A percentile compares a stretch with the other conserved stretches of the same genome.
phyloP scores from a whole-genome alignment of 1,140 invertebrate genomes.

The Drosophila aff. region DNA sequence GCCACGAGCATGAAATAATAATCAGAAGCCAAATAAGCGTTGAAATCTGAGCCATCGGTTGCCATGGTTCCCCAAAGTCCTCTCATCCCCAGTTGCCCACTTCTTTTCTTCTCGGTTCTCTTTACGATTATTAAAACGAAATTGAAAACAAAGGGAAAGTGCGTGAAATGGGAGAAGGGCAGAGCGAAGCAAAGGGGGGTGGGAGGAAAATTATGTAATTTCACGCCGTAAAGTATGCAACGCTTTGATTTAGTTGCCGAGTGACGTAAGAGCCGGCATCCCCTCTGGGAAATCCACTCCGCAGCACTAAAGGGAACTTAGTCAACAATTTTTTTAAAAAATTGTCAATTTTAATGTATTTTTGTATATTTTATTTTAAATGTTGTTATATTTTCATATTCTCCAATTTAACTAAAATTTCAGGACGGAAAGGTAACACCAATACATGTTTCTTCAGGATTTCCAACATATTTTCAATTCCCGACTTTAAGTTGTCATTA shows the following conservation, averaged over 20 bases:
- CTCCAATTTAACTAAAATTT: no score
- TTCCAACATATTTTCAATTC: background rate
- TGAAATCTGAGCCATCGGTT: constrained; percentile 73
- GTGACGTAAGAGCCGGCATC: constrained; percentile 26
- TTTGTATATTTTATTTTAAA: background rate
- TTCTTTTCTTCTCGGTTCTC: background rate
- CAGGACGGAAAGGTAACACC: background rate
- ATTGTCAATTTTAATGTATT: background rate
- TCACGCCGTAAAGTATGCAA: constrained; percentile 63
- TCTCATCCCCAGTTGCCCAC: constrained; percentile 16
- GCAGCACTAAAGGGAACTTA: background rate
- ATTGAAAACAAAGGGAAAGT: constrained; percentile 64
- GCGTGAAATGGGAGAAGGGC: constrained; percentile 5
- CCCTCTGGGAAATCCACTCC: background rate
- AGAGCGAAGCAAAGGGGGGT: background rate
- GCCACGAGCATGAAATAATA: constrained; percentile 76
- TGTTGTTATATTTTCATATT: no score
- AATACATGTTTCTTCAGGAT: no score
- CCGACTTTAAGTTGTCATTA: no score
- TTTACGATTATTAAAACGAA: constrained; percentile 73
- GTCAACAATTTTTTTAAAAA: no score
- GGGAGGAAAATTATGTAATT: constrained; percentile 67
- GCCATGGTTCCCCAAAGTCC: constrained; percentile 34
- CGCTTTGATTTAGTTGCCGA: constrained; percentile 67
- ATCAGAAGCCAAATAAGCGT: constrained; percentile 81